Base-by-base conservation (phyloP, 2,888 invertebrate species). In the Thereva unica region DNA sequence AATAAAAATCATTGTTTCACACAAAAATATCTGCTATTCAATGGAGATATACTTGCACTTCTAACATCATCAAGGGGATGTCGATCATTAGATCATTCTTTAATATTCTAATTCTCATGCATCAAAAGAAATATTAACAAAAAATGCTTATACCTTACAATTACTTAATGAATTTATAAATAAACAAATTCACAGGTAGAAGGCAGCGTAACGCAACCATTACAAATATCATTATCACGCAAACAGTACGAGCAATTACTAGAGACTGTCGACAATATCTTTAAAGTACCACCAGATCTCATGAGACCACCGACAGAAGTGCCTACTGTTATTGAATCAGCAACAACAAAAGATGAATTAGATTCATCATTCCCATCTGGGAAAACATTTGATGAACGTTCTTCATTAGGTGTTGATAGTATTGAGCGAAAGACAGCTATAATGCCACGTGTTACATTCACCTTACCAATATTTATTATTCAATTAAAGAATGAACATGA, bases 161-260 rank as follows among this genome's bases (percentile, higher is more conserved):
- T 23, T 23, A 2, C 23, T 53, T 67, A 12, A 40, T n/a, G 1
- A 53, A 61, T 10, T 34, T 37, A 59, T 67, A 53, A 35, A n/a
- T n/a, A n/a, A n/a, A n/a, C n/a, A n/a, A 34, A 9, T n/a, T 70
- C 72, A 35, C 47, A 89, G 79, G 83, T 93, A 66, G 84, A 84
- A 66, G 95, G 95, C 37, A 86, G 86, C 71, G 90, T 96, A 10
- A 89, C 94, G 45, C 92, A 91, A 59, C 90, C 91, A 0, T 81
- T 97, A 63, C 92, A 93, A 80, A 87, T 97, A 42, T 92, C 93
- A 0, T 82, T 97, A 55, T 89, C 92, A 0, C 88, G 94, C 57
- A 86, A 87, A 64, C 95, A 96, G 78, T 97, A 95, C 79, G 92
- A 94, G 77, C 96, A 96, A 80, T 82, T 97, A 52, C 81, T 95